A percentile compares a stretch with the other conserved stretches of the same genome.
phyloP scores from a whole-genome alignment of 2,888 invertebrate species.

The Lithophane ornitopus region DNA sequence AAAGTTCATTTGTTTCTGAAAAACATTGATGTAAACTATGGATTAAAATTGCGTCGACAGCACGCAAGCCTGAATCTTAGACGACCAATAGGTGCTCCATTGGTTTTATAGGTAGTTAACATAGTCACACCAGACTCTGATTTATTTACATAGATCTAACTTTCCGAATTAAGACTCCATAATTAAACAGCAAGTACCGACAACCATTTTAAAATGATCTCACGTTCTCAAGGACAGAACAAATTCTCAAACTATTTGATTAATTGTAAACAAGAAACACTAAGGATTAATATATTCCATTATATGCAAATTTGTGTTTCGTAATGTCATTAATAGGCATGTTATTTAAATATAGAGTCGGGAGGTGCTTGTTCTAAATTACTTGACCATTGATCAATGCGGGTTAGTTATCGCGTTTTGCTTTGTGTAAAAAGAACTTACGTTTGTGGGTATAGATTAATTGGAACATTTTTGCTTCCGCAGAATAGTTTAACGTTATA shows the following conservation, averaged over 20 bases:
- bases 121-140: not conserved
- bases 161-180: not conserved
- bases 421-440: conserved; percentile 8
- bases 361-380: conserved; percentile 49
- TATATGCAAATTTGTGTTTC: conserved; percentile 62
- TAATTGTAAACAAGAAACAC: conserved; percentile 37
- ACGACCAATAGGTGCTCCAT: not conserved
- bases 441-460: conserved; percentile 7
- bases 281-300: conserved; percentile 54
- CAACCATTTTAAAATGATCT: conserved; percentile 28
- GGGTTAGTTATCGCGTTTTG: conserved; percentile 22
- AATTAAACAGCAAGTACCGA: conserved; percentile 7
- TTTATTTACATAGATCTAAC: not conserved
- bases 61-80: not conserved
- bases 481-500: conserved; percentile 1
- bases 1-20: not conserved
- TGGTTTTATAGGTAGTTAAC: not conserved
- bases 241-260: conserved; percentile 27
- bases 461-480: conserved; percentile 17
- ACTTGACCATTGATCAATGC: conserved; percentile 48
- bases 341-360: conserved; percentile 45
- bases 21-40: not conserved
- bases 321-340: conserved; percentile 51
- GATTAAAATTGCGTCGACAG: not conserved
- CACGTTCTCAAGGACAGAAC: conserved; percentile 36